phyloP scores from a whole-genome alignment of 2,113 vertebrate genomes.

The Casuarius casuarius region DNA sequence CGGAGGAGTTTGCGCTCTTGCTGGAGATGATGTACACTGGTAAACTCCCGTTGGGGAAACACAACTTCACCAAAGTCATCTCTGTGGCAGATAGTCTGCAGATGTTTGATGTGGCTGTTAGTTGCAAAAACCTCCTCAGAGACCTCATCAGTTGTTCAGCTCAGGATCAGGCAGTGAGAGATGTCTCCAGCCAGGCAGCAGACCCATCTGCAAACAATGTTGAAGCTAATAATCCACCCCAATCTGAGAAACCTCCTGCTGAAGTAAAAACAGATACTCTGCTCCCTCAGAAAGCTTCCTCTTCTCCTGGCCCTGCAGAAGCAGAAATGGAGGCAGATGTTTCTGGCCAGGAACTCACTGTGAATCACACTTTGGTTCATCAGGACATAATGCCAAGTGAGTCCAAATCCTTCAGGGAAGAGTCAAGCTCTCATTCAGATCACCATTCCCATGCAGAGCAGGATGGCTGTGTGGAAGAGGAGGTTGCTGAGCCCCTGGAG shows the following conservation, averaged over 20 bases:
- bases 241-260: background rate
- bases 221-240: background rate
- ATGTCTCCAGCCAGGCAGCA: constrained; percentile 17
- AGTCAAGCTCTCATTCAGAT: background rate
- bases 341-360: background rate
- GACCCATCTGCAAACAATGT: background rate
- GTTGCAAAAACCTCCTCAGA: constrained; percentile 86
- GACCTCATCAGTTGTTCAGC: constrained; percentile 77
- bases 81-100: constrained; percentile 88
- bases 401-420: background rate
- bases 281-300: background rate
- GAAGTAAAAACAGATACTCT: background rate
- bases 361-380: background rate
- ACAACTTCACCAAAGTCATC: constrained; percentile 86
- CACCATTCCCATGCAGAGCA: background rate
- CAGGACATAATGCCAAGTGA: accelerated
- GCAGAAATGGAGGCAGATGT: background rate
- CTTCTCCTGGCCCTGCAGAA: background rate
- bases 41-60: constrained; percentile 85
- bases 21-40: constrained; percentile 89
- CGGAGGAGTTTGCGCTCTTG: constrained; percentile 86
- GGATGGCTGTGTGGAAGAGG: background rate
- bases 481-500: background rate
- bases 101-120: constrained; percentile 91
- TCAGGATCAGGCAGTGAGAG: constrained; percentile 32